A percentile compares a stretch with the other conserved stretches of the same genome.
Conservation (phyloP, 1,140 invertebrate genomes). For the Cataglyphis hispanica region DNA sequence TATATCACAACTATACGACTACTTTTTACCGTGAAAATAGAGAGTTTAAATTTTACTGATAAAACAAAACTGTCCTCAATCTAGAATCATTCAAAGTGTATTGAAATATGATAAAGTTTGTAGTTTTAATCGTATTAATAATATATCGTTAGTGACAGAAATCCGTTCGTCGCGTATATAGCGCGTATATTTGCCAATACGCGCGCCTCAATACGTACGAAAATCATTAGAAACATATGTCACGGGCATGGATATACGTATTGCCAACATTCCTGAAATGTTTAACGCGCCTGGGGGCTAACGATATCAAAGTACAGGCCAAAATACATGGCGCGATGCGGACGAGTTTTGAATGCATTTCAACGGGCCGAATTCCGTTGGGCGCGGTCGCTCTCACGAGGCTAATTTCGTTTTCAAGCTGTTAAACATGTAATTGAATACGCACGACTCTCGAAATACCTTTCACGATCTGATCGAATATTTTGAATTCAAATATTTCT, state of each 20-base stretch:
- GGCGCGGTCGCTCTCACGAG: constrained; percentile 63
- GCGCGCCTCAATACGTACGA: constrained; percentile 25
- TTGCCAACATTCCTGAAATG: constrained; percentile 54
- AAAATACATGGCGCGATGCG: constrained; percentile 22
- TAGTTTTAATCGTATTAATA: constrained; percentile 5
- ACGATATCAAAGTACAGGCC: constrained; percentile 42
- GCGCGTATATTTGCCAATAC: constrained; percentile 35
- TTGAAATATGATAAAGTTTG: background rate
- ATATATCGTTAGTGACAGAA: constrained; percentile 11
- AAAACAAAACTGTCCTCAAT: too few species aligned
- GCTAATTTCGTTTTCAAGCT: constrained; percentile 73
- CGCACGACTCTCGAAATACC: constrained; percentile 67
- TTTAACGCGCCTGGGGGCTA: constrained; percentile 58
- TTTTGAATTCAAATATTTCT: constrained; percentile 23
- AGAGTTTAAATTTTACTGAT: too few species aligned
- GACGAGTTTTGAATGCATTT: constrained; percentile 60
- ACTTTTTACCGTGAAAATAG: too few species aligned
- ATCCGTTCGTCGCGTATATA: background rate
- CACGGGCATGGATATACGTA: constrained; percentile 3
- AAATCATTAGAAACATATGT: constrained; percentile 56
- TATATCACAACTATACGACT: too few species aligned
- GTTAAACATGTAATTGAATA: constrained; percentile 73
- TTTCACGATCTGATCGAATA: constrained; percentile 35
- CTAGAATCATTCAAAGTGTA: background rate
- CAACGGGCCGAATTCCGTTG: constrained; percentile 57